Base-by-base conservation (phyloP, 2,797 vertebrate genomes). In the Amblyraja radiata region DNA sequence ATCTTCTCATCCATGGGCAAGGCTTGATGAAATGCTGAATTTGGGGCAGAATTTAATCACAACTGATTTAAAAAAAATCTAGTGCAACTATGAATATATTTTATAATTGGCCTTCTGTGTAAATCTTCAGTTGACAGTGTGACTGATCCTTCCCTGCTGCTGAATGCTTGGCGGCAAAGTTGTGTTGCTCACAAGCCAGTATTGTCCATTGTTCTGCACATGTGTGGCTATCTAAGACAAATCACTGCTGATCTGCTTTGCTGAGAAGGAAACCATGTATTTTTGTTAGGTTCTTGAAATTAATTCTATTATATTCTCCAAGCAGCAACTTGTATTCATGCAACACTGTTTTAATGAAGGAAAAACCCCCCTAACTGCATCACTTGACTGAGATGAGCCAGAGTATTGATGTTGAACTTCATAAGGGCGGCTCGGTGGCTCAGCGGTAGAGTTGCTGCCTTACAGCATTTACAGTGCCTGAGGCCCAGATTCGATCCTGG, bases 171-270 rank as follows among this genome's bases (percentile, higher is more conserved):
- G 61, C 13, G 13, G 83, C 54, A 86, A 63, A 65, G 9, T 32
- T 0, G 65, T 65, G n/a, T 16, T 88, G 84, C 84, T 65, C 63
- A 7, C 61, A 65, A 32, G 54, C 54, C 83, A 86, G 58, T n/a
- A 32, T 88, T 88, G 14, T 88, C 61, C 63, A 88, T 88, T 88
- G 84, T 88, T 23, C 84, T 88, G 84, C 84, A 88, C 16, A 3
- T 65, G 84, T 65, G 61, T 88, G 83, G 14, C 61, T 32, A 65
- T 88, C 58, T 10, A 84, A 84, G n/a, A 32, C 61, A 32, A 16
- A 88, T 88, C 7, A 58, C 8, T 32, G 84, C 61, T n/a, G 63
- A 88, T 65, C 28, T n/a, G 11, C 61, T 88, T 25, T 88, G 61
- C 61, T 88, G 84, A 65, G n/a, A 32, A 88, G 61, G 84, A 9